Base-by-base conservation (phyloP, 2,797 vertebrate genomes). In the Diglossa cyanea region DNA sequence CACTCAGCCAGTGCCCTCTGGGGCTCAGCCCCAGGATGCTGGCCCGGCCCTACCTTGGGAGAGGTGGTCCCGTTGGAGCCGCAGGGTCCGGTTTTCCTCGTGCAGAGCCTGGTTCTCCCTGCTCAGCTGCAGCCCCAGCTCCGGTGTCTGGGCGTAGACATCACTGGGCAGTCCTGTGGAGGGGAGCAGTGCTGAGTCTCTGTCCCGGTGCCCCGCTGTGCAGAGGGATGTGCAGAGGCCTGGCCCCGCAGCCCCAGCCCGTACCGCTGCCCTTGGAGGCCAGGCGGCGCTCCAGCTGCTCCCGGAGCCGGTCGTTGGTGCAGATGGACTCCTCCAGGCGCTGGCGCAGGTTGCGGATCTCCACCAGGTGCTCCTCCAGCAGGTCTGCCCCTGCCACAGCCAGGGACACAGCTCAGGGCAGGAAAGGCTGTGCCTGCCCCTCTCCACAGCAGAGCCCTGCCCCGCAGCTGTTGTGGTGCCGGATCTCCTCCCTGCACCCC, bases 241-340 rank as follows among this genome's bases (percentile, higher is more conserved):
- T 3, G 31, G 5, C 1, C 13, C 15, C 45, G 13, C 53, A 47
- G 80, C 30, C 42, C 65, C 0, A 2, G 25, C 47, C 40, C 0
- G 13, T 97, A 99, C 99, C 98, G 3, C 91, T 97, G 28, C 97
- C 98, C 3, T 95, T 92, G 11, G 96, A 95, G 35, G 97, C 96
- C 83, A 99, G 97, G 35, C 97, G 97, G 42, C 97, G 96, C 73
- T 99, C 98, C 33, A 99, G 98, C 97, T 99, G 99, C 88, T 98
- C 98, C 44, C 98, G 96, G 37, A 99, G 98, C 12, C 98, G 98
- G 85, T 99, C 98, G 1, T 99, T 99, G 94, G 98, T 99, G 94
- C 98, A 98, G 94, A 99, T 99, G 90, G 99, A 99, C 76, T 99
- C 99, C 91, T 99, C 98, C 6, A 99, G 98, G 40, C 98, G 98